Evolutionary conservation across 2,113 vertebrate species (phyloP).

Genomic region (Toxotes jaculatrix): DNA sequence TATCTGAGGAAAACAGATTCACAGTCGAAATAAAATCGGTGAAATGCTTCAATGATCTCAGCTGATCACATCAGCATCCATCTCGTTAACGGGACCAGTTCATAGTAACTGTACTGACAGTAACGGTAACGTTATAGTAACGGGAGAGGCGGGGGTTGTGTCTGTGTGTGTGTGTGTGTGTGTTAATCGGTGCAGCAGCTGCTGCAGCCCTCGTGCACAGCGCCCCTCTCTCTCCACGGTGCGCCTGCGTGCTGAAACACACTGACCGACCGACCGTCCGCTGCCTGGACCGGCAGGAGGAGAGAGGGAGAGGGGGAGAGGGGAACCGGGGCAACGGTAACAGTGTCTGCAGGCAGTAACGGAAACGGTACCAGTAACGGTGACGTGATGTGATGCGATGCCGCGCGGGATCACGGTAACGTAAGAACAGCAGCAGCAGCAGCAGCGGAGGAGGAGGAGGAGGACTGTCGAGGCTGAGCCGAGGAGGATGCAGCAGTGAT

Average conservation of each 20-base stretch:
- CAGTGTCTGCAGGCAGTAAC: conserved; percentile 37
- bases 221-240: conserved; percentile 19
- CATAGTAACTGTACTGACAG: conserved; percentile 26
- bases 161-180: conserved; percentile 19
- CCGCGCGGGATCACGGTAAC: conserved; percentile 69
- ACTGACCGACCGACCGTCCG: conserved; percentile 30
- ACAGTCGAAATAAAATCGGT: neutral
- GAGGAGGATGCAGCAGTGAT: conserved; percentile 73
- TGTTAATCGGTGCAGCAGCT: conserved; percentile 57
- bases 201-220: conserved; percentile 67
- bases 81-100: conserved; percentile 2
- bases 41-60: neutral
- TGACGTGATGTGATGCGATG: conserved; percentile 69
- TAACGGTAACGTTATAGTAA: conserved; percentile 57
- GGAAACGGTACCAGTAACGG: conserved; percentile 30
- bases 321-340: conserved; percentile 22
- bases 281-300: conserved; percentile 41
- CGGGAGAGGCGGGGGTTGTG: conserved; percentile 3
- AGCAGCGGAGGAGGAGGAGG: conserved; percentile 36
- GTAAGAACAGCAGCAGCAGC: conserved; percentile 52
- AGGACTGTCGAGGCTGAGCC: conserved; percentile 54
- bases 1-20: neutral
- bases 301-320: neutral
- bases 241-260: conserved; percentile 68
- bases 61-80: conserved; percentile 32